Percentiles rank a stretch among this genome's conserved stretches.
phyloP scores from a whole-genome alignment of 2,797 vertebrate species.

The Naso thynnoides region DNA sequence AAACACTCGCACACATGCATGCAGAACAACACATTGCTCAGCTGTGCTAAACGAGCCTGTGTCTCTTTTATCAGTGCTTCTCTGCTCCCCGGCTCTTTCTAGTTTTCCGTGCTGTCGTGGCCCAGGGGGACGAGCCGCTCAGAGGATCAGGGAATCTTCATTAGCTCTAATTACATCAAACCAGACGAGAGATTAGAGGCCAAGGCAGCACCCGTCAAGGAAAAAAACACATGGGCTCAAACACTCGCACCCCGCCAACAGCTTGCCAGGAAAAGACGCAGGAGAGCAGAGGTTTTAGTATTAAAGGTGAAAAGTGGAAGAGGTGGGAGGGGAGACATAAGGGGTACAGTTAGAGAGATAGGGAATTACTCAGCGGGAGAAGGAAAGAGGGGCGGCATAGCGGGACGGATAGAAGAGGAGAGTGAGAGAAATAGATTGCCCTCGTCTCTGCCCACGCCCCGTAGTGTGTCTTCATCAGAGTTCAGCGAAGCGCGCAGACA shows the following conservation, averaged over 20 bases:
- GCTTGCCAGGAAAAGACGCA: constrained; percentile 39
- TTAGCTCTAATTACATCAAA: constrained; percentile 87
- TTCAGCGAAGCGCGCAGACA: constrained; percentile 70
- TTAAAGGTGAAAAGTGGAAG: constrained; percentile 74
- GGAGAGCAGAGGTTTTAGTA: constrained; percentile 62
- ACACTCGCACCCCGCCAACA: constrained; percentile 49
- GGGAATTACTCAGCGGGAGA: constrained; percentile 63
- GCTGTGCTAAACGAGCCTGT: constrained; percentile 77
- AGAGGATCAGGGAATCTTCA: constrained; percentile 85
- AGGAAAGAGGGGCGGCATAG: constrained; percentile 44
- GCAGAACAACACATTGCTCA: constrained; percentile 72
- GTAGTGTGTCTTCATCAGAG: constrained; percentile 82
- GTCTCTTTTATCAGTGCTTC: constrained; percentile 77
- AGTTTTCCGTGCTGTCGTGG: constrained; percentile 73
- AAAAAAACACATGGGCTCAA: constrained; percentile 47
- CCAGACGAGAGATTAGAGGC: constrained; percentile 83
- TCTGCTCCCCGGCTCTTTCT: constrained; percentile 75
- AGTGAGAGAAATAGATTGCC: constrained; percentile 76
- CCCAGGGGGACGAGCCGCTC: constrained; percentile 76
- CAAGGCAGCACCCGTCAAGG: constrained; percentile 74
- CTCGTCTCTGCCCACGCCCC: constrained; percentile 71
- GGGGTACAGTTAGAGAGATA: constrained; percentile 53
- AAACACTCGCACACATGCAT: constrained; percentile 24
- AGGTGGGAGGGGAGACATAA: constrained; percentile 62
- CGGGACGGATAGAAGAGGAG: constrained; percentile 57